Evolutionary conservation across 2,113 vertebrate genomes (phyloP).

Genomic region (Pteruthius melanotis): DNA sequence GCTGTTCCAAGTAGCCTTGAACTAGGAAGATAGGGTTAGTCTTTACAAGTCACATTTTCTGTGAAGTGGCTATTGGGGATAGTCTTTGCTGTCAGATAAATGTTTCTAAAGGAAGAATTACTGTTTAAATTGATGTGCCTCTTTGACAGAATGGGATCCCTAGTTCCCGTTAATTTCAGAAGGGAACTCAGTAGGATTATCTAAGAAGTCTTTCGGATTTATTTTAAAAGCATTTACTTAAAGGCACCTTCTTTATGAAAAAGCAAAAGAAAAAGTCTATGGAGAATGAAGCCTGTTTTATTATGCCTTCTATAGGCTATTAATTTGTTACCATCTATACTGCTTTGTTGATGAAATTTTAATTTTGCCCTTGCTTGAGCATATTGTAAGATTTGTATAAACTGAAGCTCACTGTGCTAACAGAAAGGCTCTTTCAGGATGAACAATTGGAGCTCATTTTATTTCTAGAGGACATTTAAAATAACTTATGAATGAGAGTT

Average conservation of each 20-base stretch:
- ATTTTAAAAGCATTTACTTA: conserved; percentile 79
- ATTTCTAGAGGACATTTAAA: conserved; percentile 81
- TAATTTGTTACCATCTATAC: conserved; percentile 89
- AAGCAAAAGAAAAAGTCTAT: conserved; percentile 57
- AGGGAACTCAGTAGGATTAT: conserved; percentile 73
- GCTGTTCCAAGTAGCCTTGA: conserved; percentile 76
- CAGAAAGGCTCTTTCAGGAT: conserved; percentile 80
- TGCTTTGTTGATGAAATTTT: conserved; percentile 93
- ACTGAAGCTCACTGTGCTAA: conserved; percentile 76
- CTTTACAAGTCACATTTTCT: conserved; percentile 80
- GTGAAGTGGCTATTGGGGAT: conserved; percentile 80
- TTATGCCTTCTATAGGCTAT: conserved; percentile 69
- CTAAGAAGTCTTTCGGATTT: conserved; percentile 77
- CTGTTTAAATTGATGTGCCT: conserved; percentile 78
- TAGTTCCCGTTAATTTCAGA: conserved; percentile 66
- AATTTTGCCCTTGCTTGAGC: conserved; percentile 90
- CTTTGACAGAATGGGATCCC: conserved; percentile 65
- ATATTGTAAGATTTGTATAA: conserved; percentile 83
- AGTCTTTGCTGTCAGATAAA: conserved; percentile 79
- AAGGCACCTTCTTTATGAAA: conserved; percentile 75
- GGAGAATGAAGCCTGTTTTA: conserved; percentile 64
- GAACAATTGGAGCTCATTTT: conserved; percentile 79
- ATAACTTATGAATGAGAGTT: conserved; percentile 89
- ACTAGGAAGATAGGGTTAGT: conserved; percentile 78
- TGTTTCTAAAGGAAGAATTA: conserved; percentile 83